A percentile compares a stretch with the other conserved stretches of the same genome.
phyloP scores from a whole-genome alignment of 2,888 invertebrate species.

The Epinotia demarniana region DNA sequence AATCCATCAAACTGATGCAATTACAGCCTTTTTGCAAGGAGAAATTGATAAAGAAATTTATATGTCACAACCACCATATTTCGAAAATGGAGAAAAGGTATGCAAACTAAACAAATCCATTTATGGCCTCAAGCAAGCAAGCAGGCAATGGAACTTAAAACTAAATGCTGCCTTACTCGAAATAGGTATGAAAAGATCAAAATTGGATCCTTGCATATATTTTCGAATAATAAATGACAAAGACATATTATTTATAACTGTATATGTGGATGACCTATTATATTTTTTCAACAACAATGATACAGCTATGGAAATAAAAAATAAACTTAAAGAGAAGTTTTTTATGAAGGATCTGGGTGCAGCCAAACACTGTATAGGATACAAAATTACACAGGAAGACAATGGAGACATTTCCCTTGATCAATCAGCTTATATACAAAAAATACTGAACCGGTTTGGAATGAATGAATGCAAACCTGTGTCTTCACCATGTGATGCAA shows the following conservation, averaged over 20 bases:
- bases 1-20: constrained; percentile 49
- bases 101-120: constrained; percentile 46
- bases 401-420: constrained; percentile 34
- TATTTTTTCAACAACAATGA: too few relatives aligned
- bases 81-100: constrained; percentile 46
- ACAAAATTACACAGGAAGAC: constrained; percentile 46
- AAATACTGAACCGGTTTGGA: constrained; percentile 28
- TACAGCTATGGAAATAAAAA: too few relatives aligned
- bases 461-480: constrained; percentile 47
- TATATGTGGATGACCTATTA: too few relatives aligned
- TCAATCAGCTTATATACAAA: neutral
- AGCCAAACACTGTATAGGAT: constrained; percentile 36
- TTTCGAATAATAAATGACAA: too few relatives aligned
- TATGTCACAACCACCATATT: constrained; percentile 47
- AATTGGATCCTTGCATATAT: constrained; percentile 16
- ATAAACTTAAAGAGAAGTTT: neutral
- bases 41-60: constrained; percentile 49
- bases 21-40: constrained; percentile 49
- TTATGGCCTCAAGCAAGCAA: constrained; percentile 46
- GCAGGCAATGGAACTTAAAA: constrained; percentile 42
- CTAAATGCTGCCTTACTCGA: constrained; percentile 25
- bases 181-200: constrained; percentile 27
- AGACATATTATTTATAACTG: too few relatives aligned
- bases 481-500: constrained; percentile 44
- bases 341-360: constrained; percentile 44